Evolutionary conservation across 2,797 vertebrate species (phyloP).

Genomic region (Falco concolor): DNA sequence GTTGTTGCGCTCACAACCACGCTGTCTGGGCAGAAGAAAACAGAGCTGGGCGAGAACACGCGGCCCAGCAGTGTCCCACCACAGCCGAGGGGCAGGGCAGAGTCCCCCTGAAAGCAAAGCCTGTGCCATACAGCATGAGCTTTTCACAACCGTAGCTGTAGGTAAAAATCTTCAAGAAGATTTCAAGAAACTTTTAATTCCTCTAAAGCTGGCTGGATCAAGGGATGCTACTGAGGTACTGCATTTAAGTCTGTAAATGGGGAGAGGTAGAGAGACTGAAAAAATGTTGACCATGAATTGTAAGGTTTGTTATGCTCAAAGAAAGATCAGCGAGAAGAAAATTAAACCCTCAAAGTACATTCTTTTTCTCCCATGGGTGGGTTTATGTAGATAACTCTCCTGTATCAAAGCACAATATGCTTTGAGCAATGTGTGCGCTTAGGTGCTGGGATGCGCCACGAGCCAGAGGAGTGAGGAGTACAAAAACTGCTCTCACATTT

Average conservation of each 20-base stretch:
- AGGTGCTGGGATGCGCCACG: neutral
- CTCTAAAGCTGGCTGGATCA: neutral
- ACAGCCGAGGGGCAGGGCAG: fast-evolving
- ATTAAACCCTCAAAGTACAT: neutral
- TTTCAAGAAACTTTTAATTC: neutral
- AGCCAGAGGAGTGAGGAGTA: neutral
- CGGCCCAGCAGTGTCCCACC: fast-evolving
- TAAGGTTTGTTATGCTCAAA: neutral
- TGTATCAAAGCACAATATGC: neutral
- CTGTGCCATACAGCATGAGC: fast-evolving
- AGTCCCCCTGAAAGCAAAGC: neutral
- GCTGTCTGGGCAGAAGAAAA: fast-evolving
- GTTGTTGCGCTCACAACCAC: neutral
- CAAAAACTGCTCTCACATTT: neutral
- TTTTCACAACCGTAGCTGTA: neutral
- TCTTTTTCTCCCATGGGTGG: neutral
- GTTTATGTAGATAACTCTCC: neutral
- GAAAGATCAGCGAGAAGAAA: neutral
- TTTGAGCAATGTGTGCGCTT: neutral
- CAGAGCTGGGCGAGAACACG: fast-evolving
- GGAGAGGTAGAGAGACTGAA: neutral
- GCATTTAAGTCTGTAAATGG: neutral
- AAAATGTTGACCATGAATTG: neutral
- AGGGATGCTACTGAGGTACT: neutral
- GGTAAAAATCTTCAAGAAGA: neutral